Evolutionary conservation across 2,888 invertebrate genomes (phyloP), one percentile per base, ranked within the genome.

Genomic region (Scaptomyza caliginosa): DNA sequence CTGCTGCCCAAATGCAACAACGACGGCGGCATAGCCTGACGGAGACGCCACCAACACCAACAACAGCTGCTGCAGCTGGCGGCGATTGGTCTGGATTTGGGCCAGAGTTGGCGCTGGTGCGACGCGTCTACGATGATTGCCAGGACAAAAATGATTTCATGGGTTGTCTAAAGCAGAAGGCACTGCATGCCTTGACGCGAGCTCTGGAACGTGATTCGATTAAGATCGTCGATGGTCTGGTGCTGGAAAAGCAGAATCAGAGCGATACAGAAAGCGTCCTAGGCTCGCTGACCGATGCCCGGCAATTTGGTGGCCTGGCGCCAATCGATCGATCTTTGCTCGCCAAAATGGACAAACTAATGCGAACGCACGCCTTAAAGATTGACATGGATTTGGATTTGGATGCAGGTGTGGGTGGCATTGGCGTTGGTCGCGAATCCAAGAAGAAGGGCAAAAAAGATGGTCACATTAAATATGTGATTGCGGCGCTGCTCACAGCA

Each of bases 91-190:
- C 30, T 30, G 63, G 74, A 10, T 24, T 74, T 24, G 92, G 93
- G n/a, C 93, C 93, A 2, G 94, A 94, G 82, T 92, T 93, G 80
- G 90, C 92, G 63, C 92, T 94, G 68, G 91, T 93, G 79, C 93
- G 93, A 81, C 93, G 93, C 89, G 93, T 94, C 75, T 94, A 94
- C 84, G 94, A 94, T 71, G 94, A 94, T 83, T 94, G 94, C 89
- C 93, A 93, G 91, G 91, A 92, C 65, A 93, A 93, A 72, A 92
- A 93, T 85, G 93, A 94, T 82, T 92, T 94, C 84, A 92, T 93
- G 55, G 92, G 92, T 81, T 94, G 94, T 86, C 91, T 94, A 51
- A 94, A 94, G 89, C 93, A 93, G 74, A 94, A 94, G 82, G 94
- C 94, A 36, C 89, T 94, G 54, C 91, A 92, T 59, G 94, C 93